These are phyloP conservation scores for Hypolimnas misippus DNA, from an alignment of 2,888 invertebrate species.

Conservation along the genomic window DNA sequence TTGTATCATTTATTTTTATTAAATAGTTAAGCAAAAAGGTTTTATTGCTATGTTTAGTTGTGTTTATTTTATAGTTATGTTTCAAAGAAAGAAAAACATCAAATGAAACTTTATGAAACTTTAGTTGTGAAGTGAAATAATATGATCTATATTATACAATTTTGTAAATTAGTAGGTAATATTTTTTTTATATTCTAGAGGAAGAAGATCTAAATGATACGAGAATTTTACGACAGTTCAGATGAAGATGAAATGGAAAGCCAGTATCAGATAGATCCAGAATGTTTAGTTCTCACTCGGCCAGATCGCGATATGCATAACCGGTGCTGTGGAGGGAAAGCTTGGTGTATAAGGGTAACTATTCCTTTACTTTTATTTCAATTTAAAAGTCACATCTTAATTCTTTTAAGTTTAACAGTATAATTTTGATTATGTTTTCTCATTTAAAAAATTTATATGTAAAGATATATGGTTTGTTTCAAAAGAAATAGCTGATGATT, in stretches of 20 bases:
- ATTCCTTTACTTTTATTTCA: background rate
- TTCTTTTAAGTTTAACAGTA: no score
- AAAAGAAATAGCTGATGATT: no score
- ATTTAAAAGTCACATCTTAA: no score
- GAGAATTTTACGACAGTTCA: slow-evolving; percentile 74
- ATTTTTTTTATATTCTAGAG: slow-evolving; percentile 12
- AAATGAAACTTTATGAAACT: background rate
- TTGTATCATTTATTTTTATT: no score
- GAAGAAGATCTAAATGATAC: slow-evolving; percentile 66
- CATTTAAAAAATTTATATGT: no score
- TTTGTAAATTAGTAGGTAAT: background rate
- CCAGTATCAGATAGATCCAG: slow-evolving; percentile 71
- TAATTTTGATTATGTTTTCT: no score
- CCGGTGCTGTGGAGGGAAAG: slow-evolving; percentile 91
- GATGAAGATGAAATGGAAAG: slow-evolving; percentile 79
- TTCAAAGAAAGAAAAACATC: no score
- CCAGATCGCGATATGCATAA: slow-evolving; percentile 89
- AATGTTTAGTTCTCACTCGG: slow-evolving; percentile 65
- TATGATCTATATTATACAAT: background rate
- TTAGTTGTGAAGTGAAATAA: background rate
- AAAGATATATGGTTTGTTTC: no score
- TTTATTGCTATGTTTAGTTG: no score
- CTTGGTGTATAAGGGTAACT: slow-evolving; percentile 93
- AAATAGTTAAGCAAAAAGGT: no score
- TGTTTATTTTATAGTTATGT: no score